Evolutionary conservation across 2,113 vertebrate genomes (phyloP).

Genomic region (Calonectris borealis): DNA sequence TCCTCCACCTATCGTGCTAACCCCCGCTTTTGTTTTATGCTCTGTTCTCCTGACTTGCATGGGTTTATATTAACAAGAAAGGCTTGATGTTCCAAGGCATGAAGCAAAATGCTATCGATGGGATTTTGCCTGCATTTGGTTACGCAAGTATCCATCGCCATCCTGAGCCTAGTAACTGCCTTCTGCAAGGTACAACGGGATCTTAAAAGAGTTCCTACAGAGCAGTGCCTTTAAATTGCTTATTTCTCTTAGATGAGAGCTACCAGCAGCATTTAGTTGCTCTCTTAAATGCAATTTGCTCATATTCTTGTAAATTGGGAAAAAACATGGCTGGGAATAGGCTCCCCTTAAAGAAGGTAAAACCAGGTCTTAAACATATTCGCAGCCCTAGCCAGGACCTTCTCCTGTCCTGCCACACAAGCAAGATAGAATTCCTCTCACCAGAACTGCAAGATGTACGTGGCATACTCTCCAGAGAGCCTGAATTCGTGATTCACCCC

Average conservation of each 20-base stretch:
- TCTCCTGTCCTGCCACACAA: neutral
- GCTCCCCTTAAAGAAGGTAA: neutral
- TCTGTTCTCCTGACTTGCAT: neutral
- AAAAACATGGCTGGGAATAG: neutral
- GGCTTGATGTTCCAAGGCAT: neutral
- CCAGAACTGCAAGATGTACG: neutral
- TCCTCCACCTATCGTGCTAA: accelerated
- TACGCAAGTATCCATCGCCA: accelerated
- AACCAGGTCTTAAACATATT: accelerated
- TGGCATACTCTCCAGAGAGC: neutral
- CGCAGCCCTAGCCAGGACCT: neutral
- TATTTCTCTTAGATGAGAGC: neutral
- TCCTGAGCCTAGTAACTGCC: neutral
- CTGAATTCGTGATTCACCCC: accelerated
- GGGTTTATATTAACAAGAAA: neutral
- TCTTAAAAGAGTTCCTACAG: neutral
- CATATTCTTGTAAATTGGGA: neutral
- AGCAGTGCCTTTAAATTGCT: accelerated
- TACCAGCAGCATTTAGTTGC: neutral
- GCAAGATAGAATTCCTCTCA: neutral
- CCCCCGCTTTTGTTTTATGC: neutral
- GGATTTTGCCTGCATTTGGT: neutral
- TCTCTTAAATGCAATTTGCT: neutral
- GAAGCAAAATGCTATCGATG: neutral
- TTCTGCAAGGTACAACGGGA: neutral